Evolutionary conservation across 2,797 vertebrate genomes (phyloP).

Genomic region (Ara ararauna): DNA sequence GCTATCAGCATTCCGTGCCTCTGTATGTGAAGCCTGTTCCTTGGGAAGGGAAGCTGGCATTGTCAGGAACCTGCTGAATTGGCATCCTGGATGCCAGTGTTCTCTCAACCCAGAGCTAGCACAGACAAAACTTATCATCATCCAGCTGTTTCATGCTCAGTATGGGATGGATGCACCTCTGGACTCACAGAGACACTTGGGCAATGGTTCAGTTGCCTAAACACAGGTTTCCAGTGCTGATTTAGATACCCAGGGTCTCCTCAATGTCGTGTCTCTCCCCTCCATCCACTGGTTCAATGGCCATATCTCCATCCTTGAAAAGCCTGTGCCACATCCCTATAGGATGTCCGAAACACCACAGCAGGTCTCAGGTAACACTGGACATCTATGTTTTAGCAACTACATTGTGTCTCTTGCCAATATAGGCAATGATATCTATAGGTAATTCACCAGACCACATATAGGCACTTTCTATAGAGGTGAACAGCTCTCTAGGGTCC

Average conservation of each 20-base stretch:
- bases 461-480: background rate
- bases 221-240: background rate
- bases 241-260: background rate
- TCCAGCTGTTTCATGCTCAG: background rate
- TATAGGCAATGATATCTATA: background rate
- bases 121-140: background rate
- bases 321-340: background rate
- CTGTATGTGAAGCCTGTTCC: background rate
- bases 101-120: background rate
- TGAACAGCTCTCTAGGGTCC: background rate
- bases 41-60: background rate
- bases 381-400: background rate
- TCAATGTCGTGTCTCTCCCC: background rate
- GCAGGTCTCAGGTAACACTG: background rate
- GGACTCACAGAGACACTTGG: background rate
- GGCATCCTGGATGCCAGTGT: background rate
- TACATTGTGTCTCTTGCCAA: rapidly evolving
- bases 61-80: background rate
- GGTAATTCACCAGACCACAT: background rate
- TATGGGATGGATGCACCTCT: background rate
- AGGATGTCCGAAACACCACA: background rate
- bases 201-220: background rate
- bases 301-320: background rate
- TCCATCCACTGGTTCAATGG: background rate
- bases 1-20: background rate